Evolutionary conservation across 2,113 vertebrate species (phyloP), one percentile per base, ranked within the genome.

Genomic region (Psammodynastes pulverulentus): DNA sequence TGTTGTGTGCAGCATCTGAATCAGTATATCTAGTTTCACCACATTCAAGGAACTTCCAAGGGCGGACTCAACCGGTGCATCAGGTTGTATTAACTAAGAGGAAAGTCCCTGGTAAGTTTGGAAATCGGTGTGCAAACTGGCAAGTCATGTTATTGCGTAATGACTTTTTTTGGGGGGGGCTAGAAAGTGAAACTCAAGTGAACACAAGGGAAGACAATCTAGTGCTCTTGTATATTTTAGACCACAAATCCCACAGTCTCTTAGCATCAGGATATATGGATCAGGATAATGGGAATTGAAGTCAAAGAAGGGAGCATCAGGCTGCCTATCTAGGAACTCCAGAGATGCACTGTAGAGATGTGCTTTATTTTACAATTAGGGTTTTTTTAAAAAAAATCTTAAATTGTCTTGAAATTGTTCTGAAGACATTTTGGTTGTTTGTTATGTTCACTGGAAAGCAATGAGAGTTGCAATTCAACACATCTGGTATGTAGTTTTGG

Each of bases 21-120:
- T 99, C 99, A 84, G 98, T 99, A 97, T 98, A 99, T 94, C 98
- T 99, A 97, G 98, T 99, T 97, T 99, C 99, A 2, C 96, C 99
- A 95, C 98, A 98, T 97, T 98, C 98, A 97, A 97, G 98, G 96
- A 99, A 97, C 95, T 94, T 98, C 89, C 97, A 95, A 62, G 98
- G 98, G 56, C 98, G 95, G 94, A 99, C 97, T n/a, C 95, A 98
- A 97, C 97, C 98, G 2, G 96, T 97, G 94, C 98, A 98, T 96
- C 98, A 98, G 95, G 97, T 97, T 53, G 96, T 97, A 85, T 90
- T 98, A 92, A 98, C 97, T 49, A 99, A 99, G 97, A 97, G 96
- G 88, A 98, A 97, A 94, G 96, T 97, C 49, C 94, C 98, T 98
- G 99, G 99, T 99, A 98, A 23, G 96, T 96, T 93, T 46, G 39